These are phyloP conservation scores for Muschampia staudingeri DNA, from an alignment of 2,888 invertebrate species.

Conservation along the genomic window DNA sequence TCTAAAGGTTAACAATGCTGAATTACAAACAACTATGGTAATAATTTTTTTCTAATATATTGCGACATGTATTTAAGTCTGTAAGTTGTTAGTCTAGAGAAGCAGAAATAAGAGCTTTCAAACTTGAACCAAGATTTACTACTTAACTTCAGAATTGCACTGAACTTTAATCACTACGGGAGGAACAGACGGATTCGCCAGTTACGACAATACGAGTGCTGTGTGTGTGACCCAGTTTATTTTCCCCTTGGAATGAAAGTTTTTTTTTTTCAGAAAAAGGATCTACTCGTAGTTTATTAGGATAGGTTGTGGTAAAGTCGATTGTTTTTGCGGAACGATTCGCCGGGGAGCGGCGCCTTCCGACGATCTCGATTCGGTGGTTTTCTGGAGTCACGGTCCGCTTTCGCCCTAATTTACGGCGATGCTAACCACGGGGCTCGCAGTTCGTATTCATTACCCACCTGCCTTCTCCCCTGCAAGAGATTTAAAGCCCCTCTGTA, in stretches of 20 bases:
- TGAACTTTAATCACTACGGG: conserved; percentile 44
- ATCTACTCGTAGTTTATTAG: conserved; percentile 66
- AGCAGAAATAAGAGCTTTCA: conserved; percentile 40
- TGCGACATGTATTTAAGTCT: conserved; percentile 35
- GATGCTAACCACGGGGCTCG: conserved; percentile 85
- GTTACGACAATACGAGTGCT: conserved; percentile 37
- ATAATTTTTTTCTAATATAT: conserved; percentile 16
- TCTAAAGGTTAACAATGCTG: not conserved
- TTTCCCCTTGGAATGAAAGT: conserved; percentile 46
- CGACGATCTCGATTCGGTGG: conserved; percentile 70
- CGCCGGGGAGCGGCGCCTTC: conserved; percentile 72
- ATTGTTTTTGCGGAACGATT: conserved; percentile 77
- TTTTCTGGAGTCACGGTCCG: conserved; percentile 79
- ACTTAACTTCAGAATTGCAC: conserved; percentile 45
- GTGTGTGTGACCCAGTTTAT: conserved; percentile 44
- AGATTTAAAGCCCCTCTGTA: conserved; percentile 83
- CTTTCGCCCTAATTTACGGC: conserved; percentile 86
- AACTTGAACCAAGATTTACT: conserved; percentile 48
- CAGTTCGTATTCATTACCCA: conserved; percentile 90
- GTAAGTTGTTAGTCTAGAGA: conserved; percentile 35
- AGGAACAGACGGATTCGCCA: conserved; percentile 39
- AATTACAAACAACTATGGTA: not conserved
- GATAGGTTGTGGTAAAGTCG: conserved; percentile 71
- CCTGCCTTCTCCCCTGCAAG: conserved; percentile 79
- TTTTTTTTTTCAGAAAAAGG: conserved; percentile 64